Conservation (phyloP, 2,888 invertebrate genomes). For the Ommatoiulus sabulosus region DNA sequence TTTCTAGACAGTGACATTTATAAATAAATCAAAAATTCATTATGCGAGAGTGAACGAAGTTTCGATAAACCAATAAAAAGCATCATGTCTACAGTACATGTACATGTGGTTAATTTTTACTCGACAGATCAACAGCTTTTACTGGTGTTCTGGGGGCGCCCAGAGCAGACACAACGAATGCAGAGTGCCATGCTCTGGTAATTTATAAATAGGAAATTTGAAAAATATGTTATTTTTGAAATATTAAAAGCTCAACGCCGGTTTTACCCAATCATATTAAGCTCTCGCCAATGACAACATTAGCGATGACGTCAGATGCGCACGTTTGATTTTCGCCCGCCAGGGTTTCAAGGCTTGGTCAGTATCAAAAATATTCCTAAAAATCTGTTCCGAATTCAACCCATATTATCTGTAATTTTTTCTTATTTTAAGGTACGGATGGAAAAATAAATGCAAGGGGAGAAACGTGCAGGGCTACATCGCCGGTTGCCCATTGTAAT, state of each 20-base stretch:
- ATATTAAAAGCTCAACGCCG: too few relatives aligned
- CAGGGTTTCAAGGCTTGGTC: conserved; percentile 47
- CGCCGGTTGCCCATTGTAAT: conserved; percentile 15
- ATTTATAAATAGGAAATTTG: too few relatives aligned
- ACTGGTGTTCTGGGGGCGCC: conserved; percentile 37
- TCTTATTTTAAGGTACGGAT: conserved; percentile 47
- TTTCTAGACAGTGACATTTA: too few relatives aligned
- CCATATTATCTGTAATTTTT: too few relatives aligned
- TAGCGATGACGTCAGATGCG: conserved; percentile 15
- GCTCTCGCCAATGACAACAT: neutral
- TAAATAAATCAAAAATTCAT: too few relatives aligned
- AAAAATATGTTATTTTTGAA: too few relatives aligned
- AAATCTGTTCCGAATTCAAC: too few relatives aligned
- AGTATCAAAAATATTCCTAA: too few relatives aligned
- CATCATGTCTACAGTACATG: too few relatives aligned
- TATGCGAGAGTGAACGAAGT: too few relatives aligned
- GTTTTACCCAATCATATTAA: neutral
- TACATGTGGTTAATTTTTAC: too few relatives aligned
- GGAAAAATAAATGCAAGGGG: conserved; percentile 34
- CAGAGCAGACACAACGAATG: neutral
- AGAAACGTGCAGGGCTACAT: neutral
- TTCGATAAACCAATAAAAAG: too few relatives aligned
- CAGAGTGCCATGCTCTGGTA: neutral
- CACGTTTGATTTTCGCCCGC: neutral
- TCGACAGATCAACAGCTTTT: conserved; percentile 3